Evolutionary conservation across 2,797 vertebrate species (phyloP).

Genomic region (Xiphophorus birchmanni): DNA sequence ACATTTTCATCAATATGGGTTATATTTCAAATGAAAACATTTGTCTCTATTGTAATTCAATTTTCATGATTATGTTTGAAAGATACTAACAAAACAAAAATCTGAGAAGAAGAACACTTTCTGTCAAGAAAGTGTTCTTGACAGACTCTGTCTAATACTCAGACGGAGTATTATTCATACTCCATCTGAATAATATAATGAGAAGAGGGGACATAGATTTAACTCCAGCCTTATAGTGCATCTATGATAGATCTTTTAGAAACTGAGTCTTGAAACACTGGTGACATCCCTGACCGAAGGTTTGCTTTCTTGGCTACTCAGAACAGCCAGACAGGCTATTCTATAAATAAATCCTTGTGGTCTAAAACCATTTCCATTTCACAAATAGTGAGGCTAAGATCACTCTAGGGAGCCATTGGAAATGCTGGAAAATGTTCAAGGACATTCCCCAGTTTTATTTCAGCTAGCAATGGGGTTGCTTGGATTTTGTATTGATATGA

Average conservation of each 20-base stretch:
- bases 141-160: no score
- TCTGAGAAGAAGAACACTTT: background rate
- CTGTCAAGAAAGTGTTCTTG: background rate
- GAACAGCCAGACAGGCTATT: background rate
- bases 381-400: slow-evolving; percentile 7
- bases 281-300: background rate
- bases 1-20: background rate
- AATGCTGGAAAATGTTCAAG: slow-evolving; percentile 1
- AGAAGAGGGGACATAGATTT: background rate
- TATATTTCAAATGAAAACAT: background rate
- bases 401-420: background rate
- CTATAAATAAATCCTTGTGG: slow-evolving; percentile 13
- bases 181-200: background rate
- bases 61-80: background rate
- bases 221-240: background rate
- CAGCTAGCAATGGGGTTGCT: background rate
- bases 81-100: background rate
- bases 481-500: background rate
- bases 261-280: background rate
- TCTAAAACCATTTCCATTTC: slow-evolving; percentile 20
- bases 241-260: background rate
- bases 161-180: no score
- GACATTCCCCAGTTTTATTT: slow-evolving; percentile 1
- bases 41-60: background rate
- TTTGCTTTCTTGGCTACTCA: slow-evolving; percentile 1